These are phyloP conservation scores for Girardinichthys multiradiatus DNA, from an alignment of 2,113 vertebrate genomes.

Conservation along the genomic window DNA sequence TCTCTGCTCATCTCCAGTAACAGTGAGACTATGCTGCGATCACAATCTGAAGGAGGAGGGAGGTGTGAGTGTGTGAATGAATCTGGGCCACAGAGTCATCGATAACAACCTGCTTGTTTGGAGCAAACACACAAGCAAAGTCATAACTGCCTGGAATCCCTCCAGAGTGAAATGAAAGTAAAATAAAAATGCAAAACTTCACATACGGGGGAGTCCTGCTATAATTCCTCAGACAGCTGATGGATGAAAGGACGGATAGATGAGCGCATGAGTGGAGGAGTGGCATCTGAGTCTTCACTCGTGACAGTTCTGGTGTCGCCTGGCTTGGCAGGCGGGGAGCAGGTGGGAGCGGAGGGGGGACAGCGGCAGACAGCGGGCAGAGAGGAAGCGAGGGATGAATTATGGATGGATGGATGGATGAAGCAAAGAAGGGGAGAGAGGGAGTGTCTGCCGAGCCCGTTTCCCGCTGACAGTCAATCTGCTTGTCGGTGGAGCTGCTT, in stretches of 20 bases:
- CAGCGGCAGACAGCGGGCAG: constrained; percentile 21
- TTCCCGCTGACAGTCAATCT: constrained; percentile 65
- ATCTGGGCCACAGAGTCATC: constrained; percentile 59
- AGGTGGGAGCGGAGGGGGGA: constrained; percentile 58
- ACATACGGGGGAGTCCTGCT: constrained; percentile 18
- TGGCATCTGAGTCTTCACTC: constrained; percentile 58
- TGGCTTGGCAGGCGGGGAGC: constrained; percentile 58
- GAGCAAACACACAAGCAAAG: constrained; percentile 53
- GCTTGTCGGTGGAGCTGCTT: constrained; percentile 53
- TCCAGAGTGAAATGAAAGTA: constrained; percentile 7
- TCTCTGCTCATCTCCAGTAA: constrained; percentile 36
- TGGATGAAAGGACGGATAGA: constrained; percentile 20
- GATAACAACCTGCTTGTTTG: constrained; percentile 53
- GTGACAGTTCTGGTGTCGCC: constrained; percentile 55
- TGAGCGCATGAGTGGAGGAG: constrained; percentile 45
- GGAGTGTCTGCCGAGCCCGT: constrained; percentile 26
- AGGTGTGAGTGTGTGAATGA: constrained; percentile 28
- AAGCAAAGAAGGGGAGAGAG: background rate
- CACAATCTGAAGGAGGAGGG: constrained; percentile 48
- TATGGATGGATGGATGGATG: constrained; percentile 48
- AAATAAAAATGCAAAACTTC: background rate
- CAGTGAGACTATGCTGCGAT: constrained; percentile 24
- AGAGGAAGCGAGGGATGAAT: constrained; percentile 41
- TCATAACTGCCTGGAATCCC: constrained; percentile 50
- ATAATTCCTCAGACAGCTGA: constrained; percentile 19